These are phyloP conservation scores for Lasioglossum zephyrum DNA, from an alignment of 2,888 invertebrate species.

Conservation along the genomic window DNA sequence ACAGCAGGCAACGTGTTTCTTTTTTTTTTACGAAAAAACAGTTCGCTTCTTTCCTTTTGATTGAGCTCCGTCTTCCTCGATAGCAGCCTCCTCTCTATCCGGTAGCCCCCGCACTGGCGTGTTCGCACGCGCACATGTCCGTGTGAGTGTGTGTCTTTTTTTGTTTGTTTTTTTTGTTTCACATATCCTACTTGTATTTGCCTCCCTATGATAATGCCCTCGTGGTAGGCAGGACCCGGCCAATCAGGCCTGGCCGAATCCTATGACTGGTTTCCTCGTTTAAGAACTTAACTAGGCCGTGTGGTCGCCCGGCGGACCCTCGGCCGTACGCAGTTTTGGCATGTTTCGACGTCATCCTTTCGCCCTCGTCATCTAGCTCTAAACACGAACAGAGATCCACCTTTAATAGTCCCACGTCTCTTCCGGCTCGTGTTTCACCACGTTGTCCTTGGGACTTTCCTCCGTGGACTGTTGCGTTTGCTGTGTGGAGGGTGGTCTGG, in stretches of 20 bases:
- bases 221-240: slow-evolving; percentile 83
- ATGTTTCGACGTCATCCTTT: slow-evolving; percentile 41
- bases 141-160: slow-evolving; percentile 23
- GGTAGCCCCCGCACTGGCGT: slow-evolving; percentile 38
- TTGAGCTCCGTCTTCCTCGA: slow-evolving; percentile 73
- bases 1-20: slow-evolving; percentile 47
- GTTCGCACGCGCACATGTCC: slow-evolving; percentile 29
- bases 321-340: slow-evolving; percentile 67
- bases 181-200: slow-evolving; percentile 60
- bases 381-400: not conserved
- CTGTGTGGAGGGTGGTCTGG: slow-evolving; percentile 78
- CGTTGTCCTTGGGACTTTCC: slow-evolving; percentile 78
- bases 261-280: slow-evolving; percentile 81
- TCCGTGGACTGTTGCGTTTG: slow-evolving; percentile 74
- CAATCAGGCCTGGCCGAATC: slow-evolving; percentile 76
- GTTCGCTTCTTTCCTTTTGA: slow-evolving; percentile 67
- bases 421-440: slow-evolving; percentile 82
- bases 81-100: slow-evolving; percentile 40
- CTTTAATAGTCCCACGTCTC: slow-evolving; percentile 82
- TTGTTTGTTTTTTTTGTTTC: slow-evolving; percentile 22
- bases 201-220: slow-evolving; percentile 81
- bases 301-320: slow-evolving; percentile 37
- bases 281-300: slow-evolving; percentile 76
- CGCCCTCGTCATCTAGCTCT: not conserved
- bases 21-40: slow-evolving; percentile 63